These are phyloP conservation scores for Nasonia oneida DNA, from an alignment of 2,888 invertebrate genomes.

Conservation along the genomic window DNA sequence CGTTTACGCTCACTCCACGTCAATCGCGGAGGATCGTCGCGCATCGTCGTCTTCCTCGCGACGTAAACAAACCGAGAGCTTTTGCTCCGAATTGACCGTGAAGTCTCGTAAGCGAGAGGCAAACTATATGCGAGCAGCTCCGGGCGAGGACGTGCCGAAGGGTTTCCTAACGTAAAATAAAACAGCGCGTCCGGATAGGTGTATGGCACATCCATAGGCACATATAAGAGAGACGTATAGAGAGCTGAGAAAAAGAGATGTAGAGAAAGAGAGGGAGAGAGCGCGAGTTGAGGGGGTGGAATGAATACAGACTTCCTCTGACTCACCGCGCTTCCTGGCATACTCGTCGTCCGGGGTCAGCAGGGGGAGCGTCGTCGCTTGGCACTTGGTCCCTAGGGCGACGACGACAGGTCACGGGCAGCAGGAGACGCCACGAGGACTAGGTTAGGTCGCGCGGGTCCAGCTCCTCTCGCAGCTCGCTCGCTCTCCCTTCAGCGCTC, in stretches of 20 bases:
- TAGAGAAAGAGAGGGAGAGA: not conserved
- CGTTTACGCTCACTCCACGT: conserved; percentile 33
- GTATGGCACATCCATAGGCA: not conserved
- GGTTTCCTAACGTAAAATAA: not conserved
- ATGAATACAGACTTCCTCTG: not conserved
- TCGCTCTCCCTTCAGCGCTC: not conserved
- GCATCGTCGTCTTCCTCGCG: not conserved
- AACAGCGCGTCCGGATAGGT: not conserved
- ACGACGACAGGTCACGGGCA: conserved; percentile 6
- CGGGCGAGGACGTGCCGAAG: not conserved
- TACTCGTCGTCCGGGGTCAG: conserved; percentile 1
- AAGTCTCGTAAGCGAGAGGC: not conserved
- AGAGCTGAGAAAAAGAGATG: not conserved
- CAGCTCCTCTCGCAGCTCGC: conserved; percentile 20
- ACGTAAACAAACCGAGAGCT: conserved; percentile 31
- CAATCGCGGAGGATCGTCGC: not conserved
- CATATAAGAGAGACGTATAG: not conserved
- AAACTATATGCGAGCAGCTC: not conserved
- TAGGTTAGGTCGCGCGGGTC: conserved; percentile 68
- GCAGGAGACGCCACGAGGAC: conserved; percentile 60
- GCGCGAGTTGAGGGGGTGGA: not conserved
- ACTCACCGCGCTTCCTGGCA: conserved; percentile 58
- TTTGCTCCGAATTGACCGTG: not conserved
- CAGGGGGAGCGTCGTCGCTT: not conserved
- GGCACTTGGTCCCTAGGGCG: not conserved